phyloP scores from a whole-genome alignment of 2,888 invertebrate genomes.

The Carterocephalus palaemon region DNA sequence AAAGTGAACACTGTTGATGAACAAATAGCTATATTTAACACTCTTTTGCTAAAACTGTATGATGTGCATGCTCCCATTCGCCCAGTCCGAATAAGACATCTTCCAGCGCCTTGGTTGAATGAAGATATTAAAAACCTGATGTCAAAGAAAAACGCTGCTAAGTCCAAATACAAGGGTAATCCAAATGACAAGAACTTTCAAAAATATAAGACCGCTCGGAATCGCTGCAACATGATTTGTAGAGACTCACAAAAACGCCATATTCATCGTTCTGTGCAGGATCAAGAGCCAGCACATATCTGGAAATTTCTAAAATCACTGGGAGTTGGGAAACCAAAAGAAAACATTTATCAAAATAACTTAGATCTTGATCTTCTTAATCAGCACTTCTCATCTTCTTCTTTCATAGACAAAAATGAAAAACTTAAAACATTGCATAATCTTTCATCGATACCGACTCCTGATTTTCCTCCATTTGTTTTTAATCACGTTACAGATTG shows the following conservation, averaged over 20 bases:
- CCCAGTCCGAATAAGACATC: conserved; percentile 12
- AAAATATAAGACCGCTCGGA: background rate
- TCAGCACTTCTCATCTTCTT: conserved; percentile 4
- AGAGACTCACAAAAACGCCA: conserved; percentile 11
- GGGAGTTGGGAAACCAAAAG: conserved; percentile 10
- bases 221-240: conserved; percentile 15
- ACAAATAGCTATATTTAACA: conserved; percentile 15
- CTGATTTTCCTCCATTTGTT: conserved; percentile 4
- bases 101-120: conserved; percentile 24
- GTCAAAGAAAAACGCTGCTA: background rate
- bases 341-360: background rate
- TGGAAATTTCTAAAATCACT: conserved; percentile 15
- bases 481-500: conserved; percentile 1
- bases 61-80: conserved; percentile 24
- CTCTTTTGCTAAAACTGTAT: conserved; percentile 17
- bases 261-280: conserved; percentile 7
- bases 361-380: conserved; percentile 1
- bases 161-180: background rate
- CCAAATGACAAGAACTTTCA: background rate
- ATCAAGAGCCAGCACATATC: conserved; percentile 3
- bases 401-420: background rate
- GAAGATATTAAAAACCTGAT: background rate
- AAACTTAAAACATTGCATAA: background rate
- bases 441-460: conserved; percentile 8
- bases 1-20: conserved; percentile 6